Conservation (phyloP, 2,113 vertebrate species). For the Bungarus multicinctus region DNA sequence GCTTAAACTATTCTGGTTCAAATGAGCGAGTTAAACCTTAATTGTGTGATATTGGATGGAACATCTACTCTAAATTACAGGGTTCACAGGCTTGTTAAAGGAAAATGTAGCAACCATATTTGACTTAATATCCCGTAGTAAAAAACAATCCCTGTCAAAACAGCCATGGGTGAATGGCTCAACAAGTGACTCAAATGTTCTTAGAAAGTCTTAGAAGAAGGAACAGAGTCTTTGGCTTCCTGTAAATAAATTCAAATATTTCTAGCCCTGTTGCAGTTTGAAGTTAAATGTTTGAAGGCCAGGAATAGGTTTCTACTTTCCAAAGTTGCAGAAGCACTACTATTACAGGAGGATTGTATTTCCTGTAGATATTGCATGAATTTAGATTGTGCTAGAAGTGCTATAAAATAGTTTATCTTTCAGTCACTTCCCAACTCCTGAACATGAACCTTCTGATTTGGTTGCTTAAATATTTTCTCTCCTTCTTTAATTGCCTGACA, state of each 20-base stretch:
- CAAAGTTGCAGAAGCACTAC: background rate
- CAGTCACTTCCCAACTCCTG: background rate
- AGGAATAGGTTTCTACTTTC: background rate
- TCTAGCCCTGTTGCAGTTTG: background rate
- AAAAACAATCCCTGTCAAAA: slow-evolving; percentile 5
- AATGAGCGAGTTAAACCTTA: background rate
- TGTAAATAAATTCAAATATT: slow-evolving; percentile 14
- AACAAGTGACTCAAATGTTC: background rate
- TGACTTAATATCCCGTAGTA: background rate
- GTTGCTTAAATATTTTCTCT: background rate
- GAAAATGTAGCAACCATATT: background rate
- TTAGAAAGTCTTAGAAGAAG: slow-evolving; percentile 30
- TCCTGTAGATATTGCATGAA: background rate
- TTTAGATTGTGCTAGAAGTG: background rate
- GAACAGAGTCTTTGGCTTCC: slow-evolving; percentile 26
- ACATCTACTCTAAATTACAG: background rate
- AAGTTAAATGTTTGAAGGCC: background rate
- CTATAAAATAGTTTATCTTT: background rate
- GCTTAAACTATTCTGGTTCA: background rate
- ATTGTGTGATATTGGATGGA: background rate
- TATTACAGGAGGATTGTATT: background rate
- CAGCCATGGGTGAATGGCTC: slow-evolving; percentile 10
- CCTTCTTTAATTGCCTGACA: background rate
- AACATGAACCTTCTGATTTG: background rate
- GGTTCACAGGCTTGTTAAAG: background rate